These are phyloP conservation scores for Sinohyriopsis cumingii DNA, from an alignment of 2,888 invertebrate species.

Conservation along the genomic window DNA sequence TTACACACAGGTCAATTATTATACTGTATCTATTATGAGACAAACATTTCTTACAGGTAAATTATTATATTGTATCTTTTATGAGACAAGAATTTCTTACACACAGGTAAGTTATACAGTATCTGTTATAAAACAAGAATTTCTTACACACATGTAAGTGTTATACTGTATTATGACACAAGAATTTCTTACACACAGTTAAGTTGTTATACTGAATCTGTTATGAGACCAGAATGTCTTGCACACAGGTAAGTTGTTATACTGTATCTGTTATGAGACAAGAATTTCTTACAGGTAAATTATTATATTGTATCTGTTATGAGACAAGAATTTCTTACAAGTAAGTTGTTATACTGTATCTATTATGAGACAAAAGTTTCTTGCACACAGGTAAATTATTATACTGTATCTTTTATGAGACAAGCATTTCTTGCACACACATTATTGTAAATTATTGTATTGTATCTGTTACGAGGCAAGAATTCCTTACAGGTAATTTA, in stretches of 20 bases:
- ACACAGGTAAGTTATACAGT: conserved; percentile 50
- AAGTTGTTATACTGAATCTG: conserved; percentile 6
- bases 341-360: conserved; percentile 22
- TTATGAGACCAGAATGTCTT: too few species aligned
- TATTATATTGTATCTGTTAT: neutral
- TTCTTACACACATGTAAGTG: conserved; percentile 32
- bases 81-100: conserved; percentile 42
- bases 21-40: neutral
- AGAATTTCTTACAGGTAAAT: conserved; percentile 46
- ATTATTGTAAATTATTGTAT: conserved; percentile 20
- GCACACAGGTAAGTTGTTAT: conserved; percentile 42
- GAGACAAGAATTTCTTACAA: conserved; percentile 16
- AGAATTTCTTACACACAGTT: conserved; percentile 53
- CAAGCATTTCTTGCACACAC: conserved; percentile 49
- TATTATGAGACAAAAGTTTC: too few species aligned
- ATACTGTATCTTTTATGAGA: conserved; percentile 39
- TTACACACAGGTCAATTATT: conserved; percentile 47
- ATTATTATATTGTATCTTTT: conserved; percentile 47
- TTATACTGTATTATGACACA: conserved; percentile 38
- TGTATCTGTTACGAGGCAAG: too few species aligned
- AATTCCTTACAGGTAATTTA: too few species aligned
- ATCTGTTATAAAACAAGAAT: conserved; percentile 1
- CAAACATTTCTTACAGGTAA: too few species aligned
- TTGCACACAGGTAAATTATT: conserved; percentile 25
- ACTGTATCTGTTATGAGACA: conserved; percentile 40